Evolutionary conservation across 2,113 vertebrate genomes (phyloP).

Genomic region (Brachypteracias leptosomus): DNA sequence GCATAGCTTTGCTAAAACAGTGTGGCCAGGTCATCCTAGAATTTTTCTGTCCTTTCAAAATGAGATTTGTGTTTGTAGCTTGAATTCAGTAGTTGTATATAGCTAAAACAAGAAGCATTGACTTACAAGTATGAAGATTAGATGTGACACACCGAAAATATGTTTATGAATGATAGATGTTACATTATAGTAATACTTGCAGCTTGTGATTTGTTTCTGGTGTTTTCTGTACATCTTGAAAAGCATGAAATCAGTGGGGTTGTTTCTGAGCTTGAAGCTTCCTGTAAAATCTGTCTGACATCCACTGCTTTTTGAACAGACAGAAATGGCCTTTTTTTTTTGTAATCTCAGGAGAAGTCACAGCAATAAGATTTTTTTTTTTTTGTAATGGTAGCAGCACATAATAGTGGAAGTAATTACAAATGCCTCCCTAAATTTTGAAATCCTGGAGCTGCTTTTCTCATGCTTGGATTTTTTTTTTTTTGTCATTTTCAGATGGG

Average conservation of each 20-base stretch:
- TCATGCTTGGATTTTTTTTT: not conserved
- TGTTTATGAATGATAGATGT: not conserved
- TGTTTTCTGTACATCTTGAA: not conserved
- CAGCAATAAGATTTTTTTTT: not conserved
- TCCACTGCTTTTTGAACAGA: not conserved
- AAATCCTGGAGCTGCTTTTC: not conserved
- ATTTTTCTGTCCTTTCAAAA: not conserved
- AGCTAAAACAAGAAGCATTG: not conserved
- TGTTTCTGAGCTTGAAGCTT: not conserved
- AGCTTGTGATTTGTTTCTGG: not conserved
- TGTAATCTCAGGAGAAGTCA: not conserved
- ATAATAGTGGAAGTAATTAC: not conserved
- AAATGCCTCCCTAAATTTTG: not conserved
- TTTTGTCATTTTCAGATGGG: not conserved
- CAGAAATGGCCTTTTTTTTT: not conserved
- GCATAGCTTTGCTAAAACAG: not conserved
- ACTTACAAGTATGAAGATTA: not conserved
- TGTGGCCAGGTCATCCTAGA: fast-evolving
- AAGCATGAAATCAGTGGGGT: not conserved
- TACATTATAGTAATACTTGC: not conserved
- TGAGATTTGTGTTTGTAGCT: not conserved
- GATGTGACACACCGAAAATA: not conserved
- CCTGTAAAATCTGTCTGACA: not conserved
- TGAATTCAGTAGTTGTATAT: not conserved
- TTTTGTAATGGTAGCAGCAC: not conserved